Percentiles rank a stretch among this genome's conserved stretches.
phyloP scores from a whole-genome alignment of 2,797 vertebrate species.

The Neosilurus hyrtlii region DNA sequence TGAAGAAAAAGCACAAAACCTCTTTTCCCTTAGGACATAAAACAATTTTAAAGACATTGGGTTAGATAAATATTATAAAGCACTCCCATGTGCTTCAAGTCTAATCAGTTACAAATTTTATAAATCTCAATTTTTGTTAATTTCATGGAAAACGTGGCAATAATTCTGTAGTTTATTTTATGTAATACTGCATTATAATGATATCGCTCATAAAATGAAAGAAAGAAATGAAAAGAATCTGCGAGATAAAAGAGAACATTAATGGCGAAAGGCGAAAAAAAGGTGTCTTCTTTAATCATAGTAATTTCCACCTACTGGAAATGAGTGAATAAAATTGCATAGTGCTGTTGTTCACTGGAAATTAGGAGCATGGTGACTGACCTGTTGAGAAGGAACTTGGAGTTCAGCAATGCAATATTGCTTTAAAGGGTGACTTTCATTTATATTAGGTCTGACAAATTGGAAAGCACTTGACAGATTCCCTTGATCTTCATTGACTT shows the following conservation, averaged over 20 bases:
- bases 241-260: constrained; percentile 24
- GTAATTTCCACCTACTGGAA: constrained; percentile 18
- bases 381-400: constrained; percentile 60
- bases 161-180: background rate
- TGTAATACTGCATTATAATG: background rate
- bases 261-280: background rate
- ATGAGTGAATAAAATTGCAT: constrained; percentile 20
- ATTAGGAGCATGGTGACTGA: constrained; percentile 54
- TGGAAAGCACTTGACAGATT: constrained; percentile 76
- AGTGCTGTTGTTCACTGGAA: constrained; percentile 54
- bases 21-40: background rate
- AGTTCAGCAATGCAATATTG: constrained; percentile 56
- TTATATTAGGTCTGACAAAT: constrained; percentile 75
- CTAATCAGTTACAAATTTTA: background rate
- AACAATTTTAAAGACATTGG: background rate
- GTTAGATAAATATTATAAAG: background rate
- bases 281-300: constrained; percentile 26
- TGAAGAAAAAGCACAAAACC: background rate
- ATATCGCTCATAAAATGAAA: background rate
- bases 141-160: background rate
- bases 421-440: constrained; percentile 71
- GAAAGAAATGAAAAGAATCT: background rate
- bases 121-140: background rate
- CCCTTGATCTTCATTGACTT: constrained; percentile 79
- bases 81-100: background rate